phyloP scores from a whole-genome alignment of 1,140 invertebrate species.

The Heterodera carotae region DNA sequence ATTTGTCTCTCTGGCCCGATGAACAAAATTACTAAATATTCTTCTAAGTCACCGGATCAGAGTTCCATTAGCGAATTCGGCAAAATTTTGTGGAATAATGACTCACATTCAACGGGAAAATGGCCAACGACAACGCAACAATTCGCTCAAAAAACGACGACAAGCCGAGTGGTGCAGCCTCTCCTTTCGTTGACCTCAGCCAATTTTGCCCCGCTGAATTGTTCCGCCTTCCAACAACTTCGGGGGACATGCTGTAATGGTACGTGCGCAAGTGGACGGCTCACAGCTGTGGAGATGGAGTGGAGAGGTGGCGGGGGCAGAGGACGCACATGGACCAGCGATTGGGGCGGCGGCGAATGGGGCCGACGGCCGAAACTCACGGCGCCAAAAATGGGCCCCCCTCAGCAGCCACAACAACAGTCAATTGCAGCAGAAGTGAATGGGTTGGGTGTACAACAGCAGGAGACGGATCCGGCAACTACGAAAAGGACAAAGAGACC shows the following conservation, averaged over 20 bases:
- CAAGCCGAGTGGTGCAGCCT: background rate
- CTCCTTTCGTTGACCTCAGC: conserved; percentile 16
- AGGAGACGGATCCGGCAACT: too few relatives aligned
- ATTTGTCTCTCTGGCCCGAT: background rate
- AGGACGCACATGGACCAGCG: background rate
- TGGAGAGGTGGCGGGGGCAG: background rate
- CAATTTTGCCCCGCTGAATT: background rate
- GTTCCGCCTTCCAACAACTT: background rate
- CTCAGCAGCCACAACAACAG: background rate
- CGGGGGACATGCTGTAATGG: background rate
- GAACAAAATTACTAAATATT: background rate
- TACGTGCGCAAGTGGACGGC: background rate
- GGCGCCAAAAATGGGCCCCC: background rate
- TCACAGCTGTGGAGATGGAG: background rate
- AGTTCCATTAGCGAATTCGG: background rate
- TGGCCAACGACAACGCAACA: background rate
- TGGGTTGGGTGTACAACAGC: too few relatives aligned
- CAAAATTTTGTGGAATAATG: background rate
- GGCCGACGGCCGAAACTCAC: background rate
- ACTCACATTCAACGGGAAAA: background rate
- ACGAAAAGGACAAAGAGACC: too few relatives aligned
- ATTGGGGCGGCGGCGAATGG: background rate
- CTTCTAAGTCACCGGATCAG: background rate
- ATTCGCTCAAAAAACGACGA: background rate
- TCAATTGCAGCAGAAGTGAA: too few relatives aligned